phyloP scores from a whole-genome alignment of 1,140 invertebrate genomes.

The Centruroides vittatus region DNA sequence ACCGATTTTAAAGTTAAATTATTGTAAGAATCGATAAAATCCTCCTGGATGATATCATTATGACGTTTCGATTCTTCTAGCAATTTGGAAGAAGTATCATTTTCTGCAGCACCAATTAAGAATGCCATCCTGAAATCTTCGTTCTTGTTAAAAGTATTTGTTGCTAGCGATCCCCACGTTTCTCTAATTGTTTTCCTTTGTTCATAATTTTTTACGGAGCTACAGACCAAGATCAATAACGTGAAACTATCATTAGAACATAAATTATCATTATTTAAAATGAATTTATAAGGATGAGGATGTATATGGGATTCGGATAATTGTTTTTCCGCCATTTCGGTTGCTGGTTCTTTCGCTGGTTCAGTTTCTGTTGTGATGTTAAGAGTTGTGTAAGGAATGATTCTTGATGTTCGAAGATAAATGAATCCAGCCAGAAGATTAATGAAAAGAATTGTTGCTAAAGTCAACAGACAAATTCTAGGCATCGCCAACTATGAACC shows the following conservation, averaged over 20 bases:
- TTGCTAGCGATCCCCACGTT: constrained; percentile 49
- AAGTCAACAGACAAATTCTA: too few relatives aligned
- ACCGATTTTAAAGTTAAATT: constrained; percentile 28
- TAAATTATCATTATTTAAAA: not conserved
- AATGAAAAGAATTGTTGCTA: too few relatives aligned
- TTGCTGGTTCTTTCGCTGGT: too few relatives aligned
- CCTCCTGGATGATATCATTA: constrained; percentile 17
- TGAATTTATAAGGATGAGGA: not conserved
- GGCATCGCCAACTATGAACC: too few relatives aligned
- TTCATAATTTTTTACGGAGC: constrained; percentile 48
- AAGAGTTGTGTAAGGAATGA: too few relatives aligned
- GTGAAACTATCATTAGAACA: constrained; percentile 13
- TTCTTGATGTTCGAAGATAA: too few relatives aligned
- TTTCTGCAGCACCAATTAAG: constrained; percentile 9
- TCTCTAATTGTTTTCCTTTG: constrained; percentile 52
- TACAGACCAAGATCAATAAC: constrained; percentile 58
- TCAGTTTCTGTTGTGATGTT: too few relatives aligned
- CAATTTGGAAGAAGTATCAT: constrained; percentile 3
- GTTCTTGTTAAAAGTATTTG: constrained; percentile 9
- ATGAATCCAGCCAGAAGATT: too few relatives aligned
- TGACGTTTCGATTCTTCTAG: constrained; percentile 10
- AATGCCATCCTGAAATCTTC: constrained; percentile 12
- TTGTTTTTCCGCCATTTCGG: too few relatives aligned
- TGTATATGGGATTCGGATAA: not conserved
- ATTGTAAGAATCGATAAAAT: constrained; percentile 26